Conservation (phyloP, 2,888 invertebrate genomes). For the Vanessa cardui region DNA sequence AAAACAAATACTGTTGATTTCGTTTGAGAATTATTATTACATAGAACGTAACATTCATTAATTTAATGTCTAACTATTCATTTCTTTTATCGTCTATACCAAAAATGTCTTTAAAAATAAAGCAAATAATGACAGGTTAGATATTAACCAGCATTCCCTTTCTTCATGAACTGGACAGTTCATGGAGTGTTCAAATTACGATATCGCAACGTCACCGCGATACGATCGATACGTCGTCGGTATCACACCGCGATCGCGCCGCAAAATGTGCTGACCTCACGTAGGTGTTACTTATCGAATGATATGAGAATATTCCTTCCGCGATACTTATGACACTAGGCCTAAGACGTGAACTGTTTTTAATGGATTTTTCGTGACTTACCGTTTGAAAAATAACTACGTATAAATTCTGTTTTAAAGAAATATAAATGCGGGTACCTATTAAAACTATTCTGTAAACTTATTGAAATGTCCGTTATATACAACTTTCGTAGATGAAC, state of each 20-base stretch:
- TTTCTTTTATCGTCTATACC: conserved; percentile 31
- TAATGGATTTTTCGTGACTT: conserved; percentile 4
- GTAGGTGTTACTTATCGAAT: conserved; percentile 69
- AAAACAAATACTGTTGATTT: too few species aligned
- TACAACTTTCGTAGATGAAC: too few species aligned
- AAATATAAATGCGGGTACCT: too few species aligned
- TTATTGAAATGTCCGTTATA: too few species aligned
- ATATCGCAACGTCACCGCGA: conserved; percentile 76
- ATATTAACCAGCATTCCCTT: conserved; percentile 65
- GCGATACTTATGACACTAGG: conserved; percentile 7
- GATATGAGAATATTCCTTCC: conserved; percentile 51
- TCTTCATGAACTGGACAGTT: conserved; percentile 66
- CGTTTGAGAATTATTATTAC: background rate
- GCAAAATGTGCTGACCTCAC: conserved; percentile 76
- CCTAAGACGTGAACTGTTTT: background rate
- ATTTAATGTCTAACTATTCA: conserved; percentile 31
- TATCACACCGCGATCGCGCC: conserved; percentile 80
- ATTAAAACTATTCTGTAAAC: too few species aligned
- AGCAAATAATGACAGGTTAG: conserved; percentile 64
- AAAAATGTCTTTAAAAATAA: conserved; percentile 50
- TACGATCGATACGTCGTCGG: conserved; percentile 75
- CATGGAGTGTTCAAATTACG: conserved; percentile 67
- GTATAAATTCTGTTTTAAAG: too few species aligned
- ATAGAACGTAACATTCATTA: background rate
- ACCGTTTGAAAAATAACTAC: background rate